These are phyloP conservation scores for Lagria hirta DNA, from an alignment of 2,888 invertebrate species.

Conservation along the genomic window DNA sequence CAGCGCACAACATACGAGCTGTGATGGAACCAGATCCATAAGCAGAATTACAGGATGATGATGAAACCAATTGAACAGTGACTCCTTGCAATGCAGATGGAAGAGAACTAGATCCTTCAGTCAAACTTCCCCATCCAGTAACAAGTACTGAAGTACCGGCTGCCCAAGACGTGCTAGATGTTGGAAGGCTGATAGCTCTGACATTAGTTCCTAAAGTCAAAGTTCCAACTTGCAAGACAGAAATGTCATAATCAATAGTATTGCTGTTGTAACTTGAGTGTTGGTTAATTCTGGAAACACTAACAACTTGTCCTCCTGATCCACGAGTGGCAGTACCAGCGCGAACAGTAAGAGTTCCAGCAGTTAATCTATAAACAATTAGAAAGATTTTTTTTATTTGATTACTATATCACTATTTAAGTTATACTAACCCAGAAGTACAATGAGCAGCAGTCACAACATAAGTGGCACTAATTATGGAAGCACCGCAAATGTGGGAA, in stretches of 20 bases:
- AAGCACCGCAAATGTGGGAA: constrained; percentile 57
- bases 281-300: constrained; percentile 17
- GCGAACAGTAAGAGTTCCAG: constrained; percentile 7
- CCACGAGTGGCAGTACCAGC: constrained; percentile 28
- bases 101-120: constrained; percentile 11
- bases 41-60: constrained; percentile 54
- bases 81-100: constrained; percentile 16
- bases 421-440: constrained; percentile 37
- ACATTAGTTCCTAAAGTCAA: constrained; percentile 11
- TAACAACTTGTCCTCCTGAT: constrained; percentile 27
- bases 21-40: constrained; percentile 50
- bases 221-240: constrained; percentile 17
- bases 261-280: constrained; percentile 22
- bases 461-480: constrained; percentile 55
- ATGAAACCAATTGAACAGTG: constrained; percentile 54
- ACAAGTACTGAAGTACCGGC: constrained; percentile 14
- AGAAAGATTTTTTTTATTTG: too few relatives aligned
- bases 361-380: constrained; percentile 4
- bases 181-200: constrained; percentile 8
- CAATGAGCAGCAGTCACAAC: constrained; percentile 58
- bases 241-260: constrained; percentile 31
- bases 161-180: constrained; percentile 1
- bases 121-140: constrained; percentile 15
- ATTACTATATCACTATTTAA: too few relatives aligned
- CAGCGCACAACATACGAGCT: constrained; percentile 63